Conservation (phyloP, 2,113 vertebrate genomes). For the Dromaius novaehollandiae region DNA sequence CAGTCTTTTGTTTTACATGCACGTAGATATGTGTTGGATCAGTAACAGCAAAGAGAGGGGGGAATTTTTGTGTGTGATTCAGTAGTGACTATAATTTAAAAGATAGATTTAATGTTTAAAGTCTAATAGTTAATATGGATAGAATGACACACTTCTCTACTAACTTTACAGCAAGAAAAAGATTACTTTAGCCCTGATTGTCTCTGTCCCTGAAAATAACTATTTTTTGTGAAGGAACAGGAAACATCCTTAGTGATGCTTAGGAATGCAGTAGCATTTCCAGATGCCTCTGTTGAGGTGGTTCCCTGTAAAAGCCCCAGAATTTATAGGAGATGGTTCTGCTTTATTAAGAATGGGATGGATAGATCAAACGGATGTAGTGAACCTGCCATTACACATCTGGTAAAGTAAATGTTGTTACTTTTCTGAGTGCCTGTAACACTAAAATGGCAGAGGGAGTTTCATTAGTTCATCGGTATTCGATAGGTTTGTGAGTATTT, state of each 20-base stretch:
- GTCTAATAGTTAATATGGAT: slow-evolving; percentile 32
- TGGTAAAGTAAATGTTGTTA: not conserved
- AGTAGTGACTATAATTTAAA: slow-evolving; percentile 60
- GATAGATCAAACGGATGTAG: not conserved
- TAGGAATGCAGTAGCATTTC: slow-evolving; percentile 25
- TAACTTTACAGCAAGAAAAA: slow-evolving; percentile 51
- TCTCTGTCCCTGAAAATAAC: slow-evolving; percentile 44
- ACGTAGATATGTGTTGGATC: slow-evolving; percentile 49
- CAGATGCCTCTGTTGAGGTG: not conserved
- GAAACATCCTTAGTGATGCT: not conserved
- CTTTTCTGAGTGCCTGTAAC: not conserved
- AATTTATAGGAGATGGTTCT: not conserved
- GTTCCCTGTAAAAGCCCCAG: not conserved
- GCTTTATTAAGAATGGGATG: not conserved
- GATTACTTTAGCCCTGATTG: slow-evolving; percentile 34
- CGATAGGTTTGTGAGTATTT: not conserved
- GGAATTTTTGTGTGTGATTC: slow-evolving; percentile 34
- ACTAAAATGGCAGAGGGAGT: not conserved
- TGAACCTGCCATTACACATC: not conserved
- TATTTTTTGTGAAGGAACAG: not conserved
- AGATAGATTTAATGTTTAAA: slow-evolving; percentile 42
- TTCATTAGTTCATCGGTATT: slow-evolving; percentile 23
- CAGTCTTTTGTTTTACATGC: slow-evolving; percentile 61
- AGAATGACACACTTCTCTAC: slow-evolving; percentile 38
- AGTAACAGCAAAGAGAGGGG: slow-evolving; percentile 25